Evolutionary conservation across 1,140 invertebrate species (phyloP), one percentile per base, ranked within the genome.

Genomic region (Eubasilissa regina): DNA sequence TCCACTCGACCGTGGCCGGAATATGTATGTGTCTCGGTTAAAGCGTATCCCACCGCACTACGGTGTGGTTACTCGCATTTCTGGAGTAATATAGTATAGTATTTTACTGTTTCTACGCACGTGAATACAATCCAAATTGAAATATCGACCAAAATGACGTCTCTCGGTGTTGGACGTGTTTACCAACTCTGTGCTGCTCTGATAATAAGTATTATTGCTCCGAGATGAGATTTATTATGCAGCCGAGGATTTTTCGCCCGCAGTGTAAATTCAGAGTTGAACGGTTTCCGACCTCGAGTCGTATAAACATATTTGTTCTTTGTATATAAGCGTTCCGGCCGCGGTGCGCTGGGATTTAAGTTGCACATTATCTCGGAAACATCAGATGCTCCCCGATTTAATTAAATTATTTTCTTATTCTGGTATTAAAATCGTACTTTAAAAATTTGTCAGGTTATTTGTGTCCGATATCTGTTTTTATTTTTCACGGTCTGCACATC

Each of bases 261-360:
- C 53, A 45, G 48, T 62, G 73, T 75, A 75, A 62, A 47, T 64
- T 60, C 12, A 77, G 60, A 77, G 75, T 60, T 77, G 60, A 77
- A 77, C 47, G 60, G 19, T 77, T 77, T 66, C 53, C 75, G 48
- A 7, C n/a, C 53, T 62, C 58, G 13, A 21, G 58, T 21, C 21
- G 19, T 4, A 21, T 62, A 35, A 60, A 62, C 25, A 25, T 60
- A 60, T 60, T 70, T 70, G n/a, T 64, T 43, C 19, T 66, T 35
- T 45, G 75, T 77, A n/a, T n/a, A n/a, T n/a, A 66, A 77, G 66
- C 60, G 66, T 53, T 66, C 35, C 17, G 19, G 1, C 15, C 58
- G 73, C 12, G 3, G 53, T 17, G 60, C 60, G 19, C 19, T 12
- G 10, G 3, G 35, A 64, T 10, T 8, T 64, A 15, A 1, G 11